phyloP scores from a whole-genome alignment of 2,888 invertebrate species.

The Drosophila kuntzei region DNA sequence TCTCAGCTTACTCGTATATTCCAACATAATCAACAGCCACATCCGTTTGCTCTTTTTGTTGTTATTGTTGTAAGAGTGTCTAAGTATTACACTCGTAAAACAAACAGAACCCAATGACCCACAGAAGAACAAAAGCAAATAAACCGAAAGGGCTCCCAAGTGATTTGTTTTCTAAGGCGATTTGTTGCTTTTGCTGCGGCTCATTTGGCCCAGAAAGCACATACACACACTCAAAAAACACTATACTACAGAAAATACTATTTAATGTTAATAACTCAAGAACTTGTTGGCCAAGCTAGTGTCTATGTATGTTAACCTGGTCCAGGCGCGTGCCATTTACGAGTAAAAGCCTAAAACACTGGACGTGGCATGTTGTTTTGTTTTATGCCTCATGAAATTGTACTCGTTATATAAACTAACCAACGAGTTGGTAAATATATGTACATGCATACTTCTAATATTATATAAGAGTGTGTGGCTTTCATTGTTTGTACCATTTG shows the following conservation, averaged over 20 bases:
- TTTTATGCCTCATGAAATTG: slow-evolving; percentile 70
- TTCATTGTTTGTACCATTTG: slow-evolving; percentile 58
- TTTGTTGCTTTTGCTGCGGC: slow-evolving; percentile 56
- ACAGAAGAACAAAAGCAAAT: slow-evolving; percentile 43
- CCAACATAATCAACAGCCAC: slow-evolving; percentile 12
- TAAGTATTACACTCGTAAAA: slow-evolving; percentile 32
- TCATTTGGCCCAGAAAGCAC: slow-evolving; percentile 54
- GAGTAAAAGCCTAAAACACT: slow-evolving; percentile 19
- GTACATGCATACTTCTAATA: not conserved
- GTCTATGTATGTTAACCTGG: slow-evolving; percentile 14
- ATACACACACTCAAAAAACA: slow-evolving; percentile 13
- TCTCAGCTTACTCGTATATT: slow-evolving; percentile 1
- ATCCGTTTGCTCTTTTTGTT: slow-evolving; percentile 17
- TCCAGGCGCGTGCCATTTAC: slow-evolving; percentile 29
- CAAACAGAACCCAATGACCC: slow-evolving; percentile 38
- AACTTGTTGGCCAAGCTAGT: slow-evolving; percentile 43
- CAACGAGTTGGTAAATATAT: slow-evolving; percentile 17
- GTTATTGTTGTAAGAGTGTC: slow-evolving; percentile 16
- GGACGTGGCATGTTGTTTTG: slow-evolving; percentile 39
- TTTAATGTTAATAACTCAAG: slow-evolving; percentile 70
- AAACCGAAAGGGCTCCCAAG: slow-evolving; percentile 53
- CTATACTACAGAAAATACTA: slow-evolving; percentile 33
- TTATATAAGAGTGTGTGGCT: slow-evolving; percentile 15
- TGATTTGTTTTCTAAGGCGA: slow-evolving; percentile 56
- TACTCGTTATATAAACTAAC: slow-evolving; percentile 53